Evolutionary conservation across 2,888 invertebrate genomes (phyloP).

Genomic region (Drosophila kambysellisi): DNA sequence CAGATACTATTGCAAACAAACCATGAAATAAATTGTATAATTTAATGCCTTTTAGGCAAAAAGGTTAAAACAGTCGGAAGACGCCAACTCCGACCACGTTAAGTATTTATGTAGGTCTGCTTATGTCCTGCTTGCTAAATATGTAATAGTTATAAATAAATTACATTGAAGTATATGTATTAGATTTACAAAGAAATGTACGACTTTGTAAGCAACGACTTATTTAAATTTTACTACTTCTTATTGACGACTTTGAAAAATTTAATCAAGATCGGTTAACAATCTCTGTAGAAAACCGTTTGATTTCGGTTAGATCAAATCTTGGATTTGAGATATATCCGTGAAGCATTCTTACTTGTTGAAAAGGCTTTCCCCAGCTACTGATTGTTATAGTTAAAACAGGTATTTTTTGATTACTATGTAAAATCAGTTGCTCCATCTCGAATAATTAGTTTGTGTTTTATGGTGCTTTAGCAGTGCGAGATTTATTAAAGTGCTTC

Average conservation of each 20-base stretch:
- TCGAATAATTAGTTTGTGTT: background rate
- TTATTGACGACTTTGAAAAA: background rate
- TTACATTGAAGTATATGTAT: too few relatives aligned
- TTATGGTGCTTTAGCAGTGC: slow-evolving; percentile 10
- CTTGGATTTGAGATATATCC: accelerated
- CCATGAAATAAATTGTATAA: background rate
- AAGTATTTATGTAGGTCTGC: background rate
- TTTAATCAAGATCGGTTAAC: background rate
- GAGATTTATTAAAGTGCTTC: slow-evolving; percentile 29
- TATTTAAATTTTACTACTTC: too few relatives aligned
- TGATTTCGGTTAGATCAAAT: background rate
- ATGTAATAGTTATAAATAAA: too few relatives aligned
- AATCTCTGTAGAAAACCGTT: background rate
- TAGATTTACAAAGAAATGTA: too few relatives aligned
- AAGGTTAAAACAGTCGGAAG: background rate
- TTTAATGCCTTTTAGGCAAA: background rate
- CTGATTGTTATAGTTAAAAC: background rate
- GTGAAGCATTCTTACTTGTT: background rate
- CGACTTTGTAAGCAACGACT: too few relatives aligned
- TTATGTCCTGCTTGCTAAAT: too few relatives aligned
- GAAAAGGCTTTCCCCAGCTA: background rate
- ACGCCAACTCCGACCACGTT: background rate
- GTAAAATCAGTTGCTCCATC: background rate
- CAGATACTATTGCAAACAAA: background rate
- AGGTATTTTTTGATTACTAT: background rate